Conservation (phyloP, 1,140 invertebrate genomes). For the Brachionus plicatilis region DNA sequence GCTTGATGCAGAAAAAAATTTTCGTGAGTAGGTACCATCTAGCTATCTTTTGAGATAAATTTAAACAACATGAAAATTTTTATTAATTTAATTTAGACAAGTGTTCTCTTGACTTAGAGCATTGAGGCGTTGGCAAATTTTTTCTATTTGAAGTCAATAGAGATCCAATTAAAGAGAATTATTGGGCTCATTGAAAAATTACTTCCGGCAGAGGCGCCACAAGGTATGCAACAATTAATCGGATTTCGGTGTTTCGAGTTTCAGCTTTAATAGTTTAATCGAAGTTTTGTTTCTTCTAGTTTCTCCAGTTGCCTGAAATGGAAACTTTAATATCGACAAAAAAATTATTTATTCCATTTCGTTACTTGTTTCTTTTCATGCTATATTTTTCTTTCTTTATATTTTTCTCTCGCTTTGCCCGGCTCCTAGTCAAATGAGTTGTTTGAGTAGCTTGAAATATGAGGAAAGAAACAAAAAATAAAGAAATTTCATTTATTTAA, state of each 20-base stretch:
- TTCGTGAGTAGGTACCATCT: neutral
- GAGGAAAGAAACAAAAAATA: neutral
- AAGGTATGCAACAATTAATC: neutral
- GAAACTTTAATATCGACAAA: neutral
- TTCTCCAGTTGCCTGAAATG: neutral
- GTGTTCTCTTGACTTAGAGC: neutral
- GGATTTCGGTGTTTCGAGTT: neutral
- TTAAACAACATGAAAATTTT: neutral
- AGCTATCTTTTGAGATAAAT: neutral
- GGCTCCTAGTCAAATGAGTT: neutral
- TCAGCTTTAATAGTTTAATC: neutral
- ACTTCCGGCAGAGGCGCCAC: neutral
- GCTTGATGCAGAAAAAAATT: neutral
- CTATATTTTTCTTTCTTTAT: neutral
- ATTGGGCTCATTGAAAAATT: neutral
- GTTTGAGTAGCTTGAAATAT: neutral
- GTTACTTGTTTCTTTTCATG: slow-evolving; percentile 12
- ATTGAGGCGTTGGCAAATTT: neutral
- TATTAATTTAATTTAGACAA: neutral
- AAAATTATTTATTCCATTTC: slow-evolving; percentile 16
- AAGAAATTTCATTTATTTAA: neutral
- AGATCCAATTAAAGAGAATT: neutral
- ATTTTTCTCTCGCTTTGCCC: neutral
- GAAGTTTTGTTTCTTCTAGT: neutral
- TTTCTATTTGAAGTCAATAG: neutral